These are phyloP conservation scores for Onychomys leucogaster DNA, from an alignment of 2,797 vertebrate genomes.

Conservation along the genomic window DNA sequence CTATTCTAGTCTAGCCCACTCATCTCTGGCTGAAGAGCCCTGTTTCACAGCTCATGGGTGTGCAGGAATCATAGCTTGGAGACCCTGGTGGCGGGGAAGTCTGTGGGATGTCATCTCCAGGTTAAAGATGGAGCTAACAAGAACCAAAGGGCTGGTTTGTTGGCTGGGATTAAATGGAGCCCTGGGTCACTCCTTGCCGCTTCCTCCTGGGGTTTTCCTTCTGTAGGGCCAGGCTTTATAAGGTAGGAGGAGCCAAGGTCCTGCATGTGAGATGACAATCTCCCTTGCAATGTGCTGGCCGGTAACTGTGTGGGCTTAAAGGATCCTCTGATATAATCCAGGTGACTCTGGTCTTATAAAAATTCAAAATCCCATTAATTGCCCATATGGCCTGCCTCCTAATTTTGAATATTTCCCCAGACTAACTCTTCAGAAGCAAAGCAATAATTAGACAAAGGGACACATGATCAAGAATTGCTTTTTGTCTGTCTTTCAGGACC, in stretches of 20 bases:
- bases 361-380: constrained; percentile 89
- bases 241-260: constrained; percentile 61
- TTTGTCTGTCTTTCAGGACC: constrained; percentile 86
- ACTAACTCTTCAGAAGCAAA: constrained; percentile 87
- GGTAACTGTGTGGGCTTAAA: constrained; percentile 83
- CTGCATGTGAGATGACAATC: constrained; percentile 73
- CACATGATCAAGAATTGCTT: constrained; percentile 86
- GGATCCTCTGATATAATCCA: constrained; percentile 70
- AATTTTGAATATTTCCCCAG: constrained; percentile 87
- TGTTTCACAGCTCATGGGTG: neutral
- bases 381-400: constrained; percentile 88
- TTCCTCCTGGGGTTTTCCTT: constrained; percentile 20
- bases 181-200: neutral
- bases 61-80: neutral
- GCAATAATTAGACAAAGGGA: constrained; percentile 86
- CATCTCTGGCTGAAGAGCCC: neutral
- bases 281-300: constrained; percentile 79
- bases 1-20: neutral
- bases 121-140: neutral
- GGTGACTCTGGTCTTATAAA: constrained; percentile 81
- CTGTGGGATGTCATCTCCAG: neutral
- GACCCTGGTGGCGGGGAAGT: too few species aligned
- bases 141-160: neutral
- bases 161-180: constrained; percentile 1
- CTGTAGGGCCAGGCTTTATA: neutral